Base-by-base conservation (phyloP, 2,797 vertebrate genomes). In the Oceanodroma leucorhoa region DNA sequence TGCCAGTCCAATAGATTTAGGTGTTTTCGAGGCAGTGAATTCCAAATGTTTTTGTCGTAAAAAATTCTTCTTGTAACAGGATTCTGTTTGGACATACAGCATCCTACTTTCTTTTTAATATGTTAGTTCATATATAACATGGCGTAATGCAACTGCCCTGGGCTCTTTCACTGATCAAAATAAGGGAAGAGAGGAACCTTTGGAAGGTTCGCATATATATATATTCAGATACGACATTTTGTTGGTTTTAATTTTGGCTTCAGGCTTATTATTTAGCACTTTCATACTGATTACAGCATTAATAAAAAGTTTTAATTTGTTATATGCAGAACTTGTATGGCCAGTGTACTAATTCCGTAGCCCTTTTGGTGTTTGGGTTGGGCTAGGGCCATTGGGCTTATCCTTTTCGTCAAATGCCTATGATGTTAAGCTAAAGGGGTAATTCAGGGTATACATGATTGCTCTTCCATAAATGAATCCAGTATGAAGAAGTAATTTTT, bases 161-260 rank as follows among this genome's bases (percentile, higher is more conserved):
- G 84, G 73, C 69, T 87, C 27, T 57, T 75, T 77, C 65, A 46
- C 51, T 64, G 60, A 36, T 79, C 54, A 76, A 55, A 92, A 70
- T 4, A 55, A 50, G n/a, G 43, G 5, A 85, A 69, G 38, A 86
- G 60, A 83, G 29, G 40, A 81, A 85, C 30, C 24, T 76, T 90
- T 79, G 57, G 61, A 78, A 77, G 22, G 54, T 89, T 94, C 67
- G 83, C 24, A 45, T 24, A 30, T 22, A n/a, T 22, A 55, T 32
- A 11, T 76, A 55, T 73, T 67, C 40, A 83, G n/a, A 83, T 69
- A 36, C 46, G 62, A 50, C 22, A 53, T 60, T 53, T 77, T 48
- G 21, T 58, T 89, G 5, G 26, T 88, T 92, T 86, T 91, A 72
- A 86, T 94, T 93, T 87, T 84, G 55, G 27, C 38, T 83, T 92